Evolutionary conservation across 2,113 vertebrate species (phyloP).

Genomic region (Oncorhynchus mykiss): DNA sequence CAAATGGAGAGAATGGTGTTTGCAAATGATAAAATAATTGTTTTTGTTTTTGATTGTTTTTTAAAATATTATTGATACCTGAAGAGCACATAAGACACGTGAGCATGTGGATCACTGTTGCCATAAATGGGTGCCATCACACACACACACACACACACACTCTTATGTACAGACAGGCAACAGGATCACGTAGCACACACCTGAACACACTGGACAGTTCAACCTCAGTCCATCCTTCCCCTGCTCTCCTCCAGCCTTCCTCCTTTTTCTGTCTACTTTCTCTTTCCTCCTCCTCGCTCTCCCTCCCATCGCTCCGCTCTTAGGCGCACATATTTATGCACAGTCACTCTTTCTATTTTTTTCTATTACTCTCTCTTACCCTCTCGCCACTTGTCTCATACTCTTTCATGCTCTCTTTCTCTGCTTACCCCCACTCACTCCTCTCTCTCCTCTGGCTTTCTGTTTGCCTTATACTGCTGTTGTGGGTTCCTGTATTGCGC

Average conservation of each 20-base stretch:
- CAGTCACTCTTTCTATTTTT: constrained; percentile 45
- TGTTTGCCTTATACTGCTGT: constrained; percentile 72
- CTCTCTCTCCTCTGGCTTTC: constrained; percentile 15
- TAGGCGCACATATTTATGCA: constrained; percentile 62
- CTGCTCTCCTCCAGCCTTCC: constrained; percentile 27
- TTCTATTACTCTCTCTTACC: constrained; percentile 1
- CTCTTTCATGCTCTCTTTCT: constrained; percentile 27
- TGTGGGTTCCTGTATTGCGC: constrained; percentile 79
- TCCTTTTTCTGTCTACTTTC: constrained; percentile 44
- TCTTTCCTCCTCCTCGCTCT: not conserved
- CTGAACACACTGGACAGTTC: constrained; percentile 72
- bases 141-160: not conserved
- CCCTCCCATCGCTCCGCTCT: constrained; percentile 21
- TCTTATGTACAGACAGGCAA: constrained; percentile 52
- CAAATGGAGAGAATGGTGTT: too few species aligned
- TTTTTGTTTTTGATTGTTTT: constrained; percentile 57
- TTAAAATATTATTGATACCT: constrained; percentile 66
- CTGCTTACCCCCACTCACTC: constrained; percentile 42
- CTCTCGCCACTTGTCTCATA: constrained; percentile 38
- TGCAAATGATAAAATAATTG: too few species aligned
- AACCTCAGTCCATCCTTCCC: constrained; percentile 62
- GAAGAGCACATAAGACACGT: constrained; percentile 75
- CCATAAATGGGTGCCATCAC: constrained; percentile 57
- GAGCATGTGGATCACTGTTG: constrained; percentile 73
- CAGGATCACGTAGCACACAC: constrained; percentile 73